Evolutionary conservation across 2,113 vertebrate genomes (phyloP).

Genomic region (Onychostruthus taczanowskii): DNA sequence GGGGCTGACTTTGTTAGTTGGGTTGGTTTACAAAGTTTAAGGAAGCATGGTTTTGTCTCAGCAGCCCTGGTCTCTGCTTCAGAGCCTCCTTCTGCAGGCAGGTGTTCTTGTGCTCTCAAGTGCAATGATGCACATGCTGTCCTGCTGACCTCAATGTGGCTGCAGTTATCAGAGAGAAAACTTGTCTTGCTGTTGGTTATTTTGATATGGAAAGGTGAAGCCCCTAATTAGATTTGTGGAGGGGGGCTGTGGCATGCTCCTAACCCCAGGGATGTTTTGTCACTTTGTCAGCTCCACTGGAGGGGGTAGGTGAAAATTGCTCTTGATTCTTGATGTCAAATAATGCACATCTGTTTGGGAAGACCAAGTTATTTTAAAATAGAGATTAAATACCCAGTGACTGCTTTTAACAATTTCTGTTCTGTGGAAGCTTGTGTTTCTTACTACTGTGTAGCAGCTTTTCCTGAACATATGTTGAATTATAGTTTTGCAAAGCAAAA

Average conservation of each 20-base stretch:
- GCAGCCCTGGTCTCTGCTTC: neutral
- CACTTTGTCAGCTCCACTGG: accelerated
- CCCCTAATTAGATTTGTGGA: neutral
- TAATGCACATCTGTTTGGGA: neutral
- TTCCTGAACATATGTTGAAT: neutral
- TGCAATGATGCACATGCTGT: accelerated
- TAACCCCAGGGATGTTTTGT: neutral
- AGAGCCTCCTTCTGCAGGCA: neutral
- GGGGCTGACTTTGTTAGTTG: neutral
- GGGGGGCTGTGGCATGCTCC: neutral
- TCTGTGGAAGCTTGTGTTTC: neutral
- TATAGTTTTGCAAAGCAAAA: neutral
- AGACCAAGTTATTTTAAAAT: neutral
- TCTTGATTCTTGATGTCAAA: neutral
- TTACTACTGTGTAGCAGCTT: neutral
- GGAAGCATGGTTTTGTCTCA: neutral
- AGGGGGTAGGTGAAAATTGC: neutral
- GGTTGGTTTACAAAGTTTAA: neutral
- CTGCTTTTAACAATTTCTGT: neutral
- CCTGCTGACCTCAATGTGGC: neutral
- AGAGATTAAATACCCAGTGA: neutral
- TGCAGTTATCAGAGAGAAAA: neutral
- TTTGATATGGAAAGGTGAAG: neutral
- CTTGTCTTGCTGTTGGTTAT: neutral
- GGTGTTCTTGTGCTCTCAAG: neutral